Evolutionary conservation across 2,888 invertebrate genomes (phyloP).

Genomic region (Celastrina argiolus): DNA sequence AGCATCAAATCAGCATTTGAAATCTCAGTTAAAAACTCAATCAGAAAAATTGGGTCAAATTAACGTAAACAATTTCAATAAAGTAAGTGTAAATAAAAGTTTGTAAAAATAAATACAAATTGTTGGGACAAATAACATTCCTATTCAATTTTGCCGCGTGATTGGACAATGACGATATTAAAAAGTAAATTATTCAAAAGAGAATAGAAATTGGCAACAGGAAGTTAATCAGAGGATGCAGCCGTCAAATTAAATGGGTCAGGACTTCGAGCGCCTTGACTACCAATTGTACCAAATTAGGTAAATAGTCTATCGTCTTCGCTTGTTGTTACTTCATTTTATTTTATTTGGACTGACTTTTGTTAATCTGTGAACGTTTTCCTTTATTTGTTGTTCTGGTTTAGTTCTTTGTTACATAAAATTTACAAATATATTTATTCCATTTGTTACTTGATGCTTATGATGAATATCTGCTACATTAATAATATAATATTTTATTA

Average conservation of each 20-base stretch:
- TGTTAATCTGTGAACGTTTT: background rate
- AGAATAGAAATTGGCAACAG: constrained; percentile 69
- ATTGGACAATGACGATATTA: constrained; percentile 40
- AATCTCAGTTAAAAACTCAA: too few species aligned
- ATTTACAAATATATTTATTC: too few species aligned
- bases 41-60: too few species aligned
- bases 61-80: too few species aligned
- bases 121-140: background rate
- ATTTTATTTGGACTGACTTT: background rate
- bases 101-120: background rate
- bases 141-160: constrained; percentile 9
- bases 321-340: constrained; percentile 31
- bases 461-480: too few species aligned
- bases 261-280: constrained; percentile 45
- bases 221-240: constrained; percentile 66
- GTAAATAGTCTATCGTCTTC: constrained; percentile 49
- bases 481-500: too few species aligned
- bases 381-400: background rate
- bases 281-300: constrained; percentile 62
- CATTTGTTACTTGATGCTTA: too few species aligned
- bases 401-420: too few species aligned
- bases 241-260: constrained; percentile 64
- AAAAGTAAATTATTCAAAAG: constrained; percentile 40
- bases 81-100: too few species aligned
- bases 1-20: too few species aligned